phyloP scores from a whole-genome alignment of 2,888 invertebrate species.

The Sisyra terminalis region DNA sequence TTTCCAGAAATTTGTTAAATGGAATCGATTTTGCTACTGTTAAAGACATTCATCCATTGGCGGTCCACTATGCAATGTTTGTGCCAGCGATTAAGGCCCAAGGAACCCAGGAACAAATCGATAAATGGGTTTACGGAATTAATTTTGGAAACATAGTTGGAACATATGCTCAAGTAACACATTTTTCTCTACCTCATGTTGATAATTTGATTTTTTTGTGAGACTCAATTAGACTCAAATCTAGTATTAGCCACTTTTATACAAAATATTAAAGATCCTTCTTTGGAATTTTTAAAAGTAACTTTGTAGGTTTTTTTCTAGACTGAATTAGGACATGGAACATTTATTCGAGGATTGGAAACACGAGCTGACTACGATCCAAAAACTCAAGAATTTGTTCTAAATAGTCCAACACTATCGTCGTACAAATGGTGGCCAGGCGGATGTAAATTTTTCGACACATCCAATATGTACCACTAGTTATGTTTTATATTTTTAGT shows the following conservation, averaged over 20 bases:
- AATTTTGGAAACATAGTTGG: conserved; percentile 76
- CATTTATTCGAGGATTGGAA: conserved; percentile 82
- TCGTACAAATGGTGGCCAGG: conserved; percentile 98
- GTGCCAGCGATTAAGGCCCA: conserved; percentile 82
- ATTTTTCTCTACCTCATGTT: too few species aligned
- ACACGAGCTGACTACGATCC: conserved; percentile 86
- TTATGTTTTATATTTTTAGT: conserved; percentile 55
- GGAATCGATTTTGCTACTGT: conserved; percentile 51
- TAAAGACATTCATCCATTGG: conserved; percentile 54
- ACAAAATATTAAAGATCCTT: too few species aligned
- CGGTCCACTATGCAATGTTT: conserved; percentile 85
- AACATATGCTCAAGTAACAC: conserved; percentile 83
- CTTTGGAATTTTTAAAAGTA: conserved; percentile 1
- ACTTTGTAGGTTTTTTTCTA: conserved; percentile 22
- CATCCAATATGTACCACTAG: too few species aligned
- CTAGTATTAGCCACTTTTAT: too few species aligned
- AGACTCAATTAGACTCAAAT: too few species aligned
- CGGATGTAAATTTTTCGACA: conserved; percentile 47
- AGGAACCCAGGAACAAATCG: conserved; percentile 74
- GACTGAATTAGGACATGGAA: conserved; percentile 93
- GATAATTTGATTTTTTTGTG: too few species aligned
- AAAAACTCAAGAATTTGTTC: conserved; percentile 63
- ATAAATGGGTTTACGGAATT: conserved; percentile 71
- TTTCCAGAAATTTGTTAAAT: conserved; percentile 44
- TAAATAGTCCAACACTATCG: conserved; percentile 74